phyloP scores from a whole-genome alignment of 2,888 invertebrate genomes.

The Prenolepis imparis region DNA sequence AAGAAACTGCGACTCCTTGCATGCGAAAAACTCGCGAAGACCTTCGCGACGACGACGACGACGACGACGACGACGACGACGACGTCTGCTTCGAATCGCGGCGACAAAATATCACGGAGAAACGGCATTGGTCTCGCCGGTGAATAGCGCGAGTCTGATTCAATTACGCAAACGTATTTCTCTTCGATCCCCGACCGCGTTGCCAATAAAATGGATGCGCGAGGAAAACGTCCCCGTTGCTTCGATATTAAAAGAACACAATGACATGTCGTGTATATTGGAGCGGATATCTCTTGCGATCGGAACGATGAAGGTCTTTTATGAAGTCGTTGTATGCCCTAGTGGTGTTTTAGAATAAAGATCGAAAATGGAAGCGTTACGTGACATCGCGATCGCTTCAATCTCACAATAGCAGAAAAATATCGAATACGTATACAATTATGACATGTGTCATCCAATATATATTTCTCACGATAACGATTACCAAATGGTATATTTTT shows the following conservation, averaged over 20 bases:
- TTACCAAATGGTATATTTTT: neutral
- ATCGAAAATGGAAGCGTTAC: neutral
- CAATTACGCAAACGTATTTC: conserved; percentile 68
- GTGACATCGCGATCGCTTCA: neutral
- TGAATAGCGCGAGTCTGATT: conserved; percentile 39
- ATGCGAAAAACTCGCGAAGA: conserved; percentile 64
- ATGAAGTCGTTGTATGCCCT: neutral
- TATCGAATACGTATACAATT: neutral
- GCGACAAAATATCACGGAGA: conserved; percentile 56
- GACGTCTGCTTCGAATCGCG: conserved; percentile 60
- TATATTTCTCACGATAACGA: neutral
- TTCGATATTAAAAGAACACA: conserved; percentile 37
- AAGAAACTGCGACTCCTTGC: conserved; percentile 69
- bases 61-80: conserved; percentile 29
- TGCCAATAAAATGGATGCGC: conserved; percentile 33
- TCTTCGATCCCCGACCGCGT: neutral
- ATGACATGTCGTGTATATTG: conserved; percentile 9
- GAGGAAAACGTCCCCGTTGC: neutral
- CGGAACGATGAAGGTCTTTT: conserved; percentile 3
- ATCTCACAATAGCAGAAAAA: neutral
- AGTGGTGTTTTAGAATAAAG: neutral
- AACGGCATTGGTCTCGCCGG: conserved; percentile 8
- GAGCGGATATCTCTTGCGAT: neutral
- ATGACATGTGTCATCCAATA: neutral
- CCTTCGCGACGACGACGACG: conserved; percentile 36